phyloP scores from a whole-genome alignment of 2,113 vertebrate genomes.

The Tringa solitaria region DNA sequence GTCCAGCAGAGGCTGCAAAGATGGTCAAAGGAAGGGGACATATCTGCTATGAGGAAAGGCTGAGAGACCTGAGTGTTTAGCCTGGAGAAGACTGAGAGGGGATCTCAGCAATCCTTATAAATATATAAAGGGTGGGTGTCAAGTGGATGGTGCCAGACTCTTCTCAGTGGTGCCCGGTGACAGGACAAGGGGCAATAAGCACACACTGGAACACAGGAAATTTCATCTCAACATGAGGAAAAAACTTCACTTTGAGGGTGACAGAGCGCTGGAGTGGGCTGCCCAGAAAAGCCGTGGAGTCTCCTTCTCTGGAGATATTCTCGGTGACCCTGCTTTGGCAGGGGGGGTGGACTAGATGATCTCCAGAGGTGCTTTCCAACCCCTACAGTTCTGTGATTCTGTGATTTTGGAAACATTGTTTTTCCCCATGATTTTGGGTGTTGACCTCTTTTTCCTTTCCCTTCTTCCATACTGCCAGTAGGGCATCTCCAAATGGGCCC shows the following conservation, averaged over 20 bases:
- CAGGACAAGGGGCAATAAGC: background rate
- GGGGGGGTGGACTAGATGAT: background rate
- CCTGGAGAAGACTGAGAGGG: background rate
- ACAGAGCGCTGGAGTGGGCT: background rate
- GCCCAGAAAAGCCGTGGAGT: background rate
- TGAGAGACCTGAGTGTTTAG: background rate
- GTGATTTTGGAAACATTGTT: background rate
- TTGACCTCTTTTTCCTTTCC: background rate
- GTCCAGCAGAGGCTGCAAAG: background rate
- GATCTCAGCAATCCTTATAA: background rate
- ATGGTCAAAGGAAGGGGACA: background rate
- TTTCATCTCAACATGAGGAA: background rate
- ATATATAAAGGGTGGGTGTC: background rate
- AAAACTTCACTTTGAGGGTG: background rate
- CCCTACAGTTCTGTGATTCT: background rate
- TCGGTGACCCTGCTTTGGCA: background rate
- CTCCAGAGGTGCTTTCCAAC: background rate
- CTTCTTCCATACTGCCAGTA: background rate
- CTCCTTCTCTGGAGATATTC: background rate
- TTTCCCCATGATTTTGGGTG: background rate
- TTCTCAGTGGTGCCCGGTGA: background rate
- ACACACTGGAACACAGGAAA: background rate
- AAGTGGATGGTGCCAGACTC: background rate
- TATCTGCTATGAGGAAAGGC: background rate
- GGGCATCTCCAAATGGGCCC: rapidly evolving